Evolutionary conservation across 1,140 invertebrate species (phyloP).

Genomic region (Bicyclus anynana): DNA sequence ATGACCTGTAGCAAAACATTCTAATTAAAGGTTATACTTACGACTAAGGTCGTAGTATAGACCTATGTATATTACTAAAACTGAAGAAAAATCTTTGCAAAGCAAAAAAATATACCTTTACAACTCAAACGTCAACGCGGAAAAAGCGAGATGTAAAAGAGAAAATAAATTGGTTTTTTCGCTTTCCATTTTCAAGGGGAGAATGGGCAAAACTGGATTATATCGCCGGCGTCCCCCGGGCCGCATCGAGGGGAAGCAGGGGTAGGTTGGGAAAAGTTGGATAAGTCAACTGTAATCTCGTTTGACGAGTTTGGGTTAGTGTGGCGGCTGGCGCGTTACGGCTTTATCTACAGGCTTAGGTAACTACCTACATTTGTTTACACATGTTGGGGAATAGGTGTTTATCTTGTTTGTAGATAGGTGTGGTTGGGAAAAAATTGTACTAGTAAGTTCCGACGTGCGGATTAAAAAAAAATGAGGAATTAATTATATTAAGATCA

Average conservation of each 20-base stretch:
- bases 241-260: slow-evolving; percentile 10
- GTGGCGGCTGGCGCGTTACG: slow-evolving; percentile 18
- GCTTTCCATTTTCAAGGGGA: slow-evolving; percentile 41
- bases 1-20: no score
- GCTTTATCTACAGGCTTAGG: neutral
- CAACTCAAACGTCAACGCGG: slow-evolving; percentile 7
- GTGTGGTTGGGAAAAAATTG: neutral
- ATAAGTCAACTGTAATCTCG: slow-evolving; percentile 49
- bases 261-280: slow-evolving; percentile 32
- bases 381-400: neutral
- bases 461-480: no score
- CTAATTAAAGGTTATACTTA: no score
- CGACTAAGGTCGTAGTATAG: no score
- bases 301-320: slow-evolving; percentile 35
- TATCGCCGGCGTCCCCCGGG: slow-evolving; percentile 41
- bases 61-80: no score
- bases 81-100: no score
- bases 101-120: slow-evolving; percentile 2
- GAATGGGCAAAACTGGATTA: slow-evolving; percentile 62
- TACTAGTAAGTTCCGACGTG: no score
- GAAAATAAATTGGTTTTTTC: slow-evolving; percentile 48
- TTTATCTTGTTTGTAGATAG: neutral
- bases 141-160: slow-evolving; percentile 25
- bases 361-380: neutral
- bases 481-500: no score